Evolutionary conservation across 2,797 vertebrate genomes (phyloP).

Genomic region (Anguilla anguilla): DNA sequence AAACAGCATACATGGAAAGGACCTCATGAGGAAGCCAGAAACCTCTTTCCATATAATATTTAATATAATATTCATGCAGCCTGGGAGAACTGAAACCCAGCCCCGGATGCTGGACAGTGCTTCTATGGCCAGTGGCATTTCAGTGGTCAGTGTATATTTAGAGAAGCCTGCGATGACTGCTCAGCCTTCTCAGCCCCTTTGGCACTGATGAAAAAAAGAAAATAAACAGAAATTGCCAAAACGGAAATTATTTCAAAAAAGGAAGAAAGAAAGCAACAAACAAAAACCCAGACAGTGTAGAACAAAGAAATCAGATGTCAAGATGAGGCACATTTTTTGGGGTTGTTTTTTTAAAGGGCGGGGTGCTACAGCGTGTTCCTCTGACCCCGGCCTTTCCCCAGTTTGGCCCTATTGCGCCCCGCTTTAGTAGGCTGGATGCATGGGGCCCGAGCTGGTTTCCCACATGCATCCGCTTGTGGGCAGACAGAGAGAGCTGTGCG

Average conservation of each 20-base stretch:
- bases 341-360: background rate
- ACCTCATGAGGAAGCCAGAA: background rate
- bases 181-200: background rate
- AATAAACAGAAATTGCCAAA: background rate
- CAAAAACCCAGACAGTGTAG: background rate
- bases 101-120: background rate
- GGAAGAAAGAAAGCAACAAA: background rate
- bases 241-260: background rate
- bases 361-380: background rate
- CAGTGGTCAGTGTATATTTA: conserved; percentile 4
- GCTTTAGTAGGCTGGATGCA: background rate
- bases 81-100: background rate
- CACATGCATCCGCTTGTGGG: conserved; percentile 5
- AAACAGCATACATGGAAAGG: background rate
- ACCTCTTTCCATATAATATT: background rate
- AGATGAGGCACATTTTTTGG: background rate
- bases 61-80: background rate
- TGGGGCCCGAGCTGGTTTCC: background rate
- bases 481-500: background rate
- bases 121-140: background rate
- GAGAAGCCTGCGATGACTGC: background rate
- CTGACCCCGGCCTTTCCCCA: background rate
- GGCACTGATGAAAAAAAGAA: background rate
- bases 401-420: background rate
- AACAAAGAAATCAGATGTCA: background rate